Evolutionary conservation across 2,888 invertebrate genomes (phyloP).

Genomic region (Macrophya annulata): DNA sequence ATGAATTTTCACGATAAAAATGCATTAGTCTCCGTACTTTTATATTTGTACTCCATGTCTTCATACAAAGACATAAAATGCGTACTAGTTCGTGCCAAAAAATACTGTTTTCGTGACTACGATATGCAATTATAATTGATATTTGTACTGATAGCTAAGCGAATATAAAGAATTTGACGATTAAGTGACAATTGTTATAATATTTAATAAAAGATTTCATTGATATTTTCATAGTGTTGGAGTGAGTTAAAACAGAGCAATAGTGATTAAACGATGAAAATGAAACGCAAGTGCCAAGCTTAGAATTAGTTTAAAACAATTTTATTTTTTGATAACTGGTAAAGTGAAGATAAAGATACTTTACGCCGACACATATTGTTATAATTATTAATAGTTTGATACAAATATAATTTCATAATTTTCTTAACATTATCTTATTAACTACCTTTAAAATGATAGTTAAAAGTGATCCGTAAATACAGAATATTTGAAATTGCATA

Average conservation of each 20-base stretch:
- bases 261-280: neutral
- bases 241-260: neutral
- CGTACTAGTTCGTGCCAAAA: neutral
- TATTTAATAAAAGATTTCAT: neutral
- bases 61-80: neutral
- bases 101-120: neutral
- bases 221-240: neutral
- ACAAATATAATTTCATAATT: conserved; percentile 47
- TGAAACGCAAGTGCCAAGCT: conserved; percentile 33
- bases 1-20: neutral
- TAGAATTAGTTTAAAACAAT: conserved; percentile 21
- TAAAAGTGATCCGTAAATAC: neutral
- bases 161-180: neutral
- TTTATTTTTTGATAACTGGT: conserved; percentile 24
- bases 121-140: neutral
- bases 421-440: conserved; percentile 25
- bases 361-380: conserved; percentile 35
- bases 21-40: neutral
- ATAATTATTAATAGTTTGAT: conserved; percentile 32
- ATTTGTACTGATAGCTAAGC: neutral
- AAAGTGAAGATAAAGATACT: conserved; percentile 43
- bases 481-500: conserved; percentile 36
- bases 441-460: conserved; percentile 36
- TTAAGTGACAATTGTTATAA: neutral
- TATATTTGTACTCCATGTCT: neutral